Percentiles rank a stretch among this genome's conserved stretches.
Conservation (phyloP, 2,888 invertebrate genomes). For the Salticus scenicus region DNA sequence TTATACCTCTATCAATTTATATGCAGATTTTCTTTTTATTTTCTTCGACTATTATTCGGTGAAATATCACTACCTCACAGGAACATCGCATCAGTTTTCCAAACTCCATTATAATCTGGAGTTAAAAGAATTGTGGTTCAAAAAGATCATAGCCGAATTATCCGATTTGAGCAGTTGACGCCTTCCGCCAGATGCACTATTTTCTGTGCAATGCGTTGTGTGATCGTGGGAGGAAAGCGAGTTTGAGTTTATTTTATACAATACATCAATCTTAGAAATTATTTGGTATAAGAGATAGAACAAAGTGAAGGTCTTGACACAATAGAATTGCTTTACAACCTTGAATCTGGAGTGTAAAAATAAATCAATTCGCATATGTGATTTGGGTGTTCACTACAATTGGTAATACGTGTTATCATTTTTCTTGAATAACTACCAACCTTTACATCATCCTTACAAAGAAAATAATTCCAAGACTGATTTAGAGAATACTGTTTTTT, state of each 20-base stretch:
- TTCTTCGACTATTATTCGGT: neutral
- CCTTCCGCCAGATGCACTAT: neutral
- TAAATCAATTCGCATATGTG: neutral
- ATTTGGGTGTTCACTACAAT: conserved; percentile 9
- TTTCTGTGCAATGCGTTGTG: neutral
- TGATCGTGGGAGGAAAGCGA: conserved; percentile 7
- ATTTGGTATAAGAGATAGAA: neutral
- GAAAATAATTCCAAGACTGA: too few relatives aligned
- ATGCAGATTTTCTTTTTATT: neutral
- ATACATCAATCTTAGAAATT: conserved; percentile 9
- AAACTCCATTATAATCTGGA: neutral
- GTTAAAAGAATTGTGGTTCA: conserved; percentile 8
- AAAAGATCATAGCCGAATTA: neutral
- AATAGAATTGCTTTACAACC: conserved; percentile 12
- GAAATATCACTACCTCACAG: neutral
- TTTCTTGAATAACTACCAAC: neutral
- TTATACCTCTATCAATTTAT: neutral
- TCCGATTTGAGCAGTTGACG: neutral
- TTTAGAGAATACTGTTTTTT: too few relatives aligned
- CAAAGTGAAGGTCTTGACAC: conserved; percentile 14
- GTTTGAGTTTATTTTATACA: conserved; percentile 16
- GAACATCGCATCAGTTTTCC: neutral
- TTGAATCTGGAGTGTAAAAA: neutral
- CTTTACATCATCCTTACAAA: too few relatives aligned
- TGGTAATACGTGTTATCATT: neutral